Percentiles rank a stretch among this genome's conserved stretches.
Conservation (phyloP, 2,113 vertebrate genomes). For the Psittacula cyanocephala region DNA sequence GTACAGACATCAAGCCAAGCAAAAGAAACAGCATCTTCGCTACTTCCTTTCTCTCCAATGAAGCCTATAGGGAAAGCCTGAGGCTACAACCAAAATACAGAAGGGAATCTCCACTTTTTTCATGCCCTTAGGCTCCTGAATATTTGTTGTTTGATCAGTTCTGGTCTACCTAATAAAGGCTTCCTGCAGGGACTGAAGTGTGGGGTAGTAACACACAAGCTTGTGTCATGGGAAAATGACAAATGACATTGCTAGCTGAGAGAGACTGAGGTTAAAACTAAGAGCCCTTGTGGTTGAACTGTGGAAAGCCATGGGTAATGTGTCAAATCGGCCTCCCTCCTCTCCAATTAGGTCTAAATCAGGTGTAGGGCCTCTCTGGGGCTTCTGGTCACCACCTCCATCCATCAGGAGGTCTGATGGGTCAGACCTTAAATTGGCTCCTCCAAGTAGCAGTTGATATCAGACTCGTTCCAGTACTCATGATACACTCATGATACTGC, state of each 20-base stretch:
- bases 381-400: background rate
- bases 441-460: background rate
- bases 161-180: background rate
- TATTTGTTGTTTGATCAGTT: background rate
- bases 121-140: background rate
- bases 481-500: background rate
- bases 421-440: background rate
- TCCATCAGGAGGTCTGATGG: background rate
- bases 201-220: background rate
- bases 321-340: background rate
- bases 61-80: background rate
- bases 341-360: background rate
- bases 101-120: background rate
- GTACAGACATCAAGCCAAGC: background rate
- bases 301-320: background rate
- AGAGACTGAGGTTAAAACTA: background rate
- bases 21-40: background rate
- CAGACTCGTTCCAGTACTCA: background rate
- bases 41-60: background rate
- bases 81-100: background rate
- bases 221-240: background rate
- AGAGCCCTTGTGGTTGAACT: background rate
- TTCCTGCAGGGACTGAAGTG: background rate
- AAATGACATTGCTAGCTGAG: background rate
- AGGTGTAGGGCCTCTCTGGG: background rate